phyloP scores from a whole-genome alignment of 2,888 invertebrate species.

The Tenthredo amoena region DNA sequence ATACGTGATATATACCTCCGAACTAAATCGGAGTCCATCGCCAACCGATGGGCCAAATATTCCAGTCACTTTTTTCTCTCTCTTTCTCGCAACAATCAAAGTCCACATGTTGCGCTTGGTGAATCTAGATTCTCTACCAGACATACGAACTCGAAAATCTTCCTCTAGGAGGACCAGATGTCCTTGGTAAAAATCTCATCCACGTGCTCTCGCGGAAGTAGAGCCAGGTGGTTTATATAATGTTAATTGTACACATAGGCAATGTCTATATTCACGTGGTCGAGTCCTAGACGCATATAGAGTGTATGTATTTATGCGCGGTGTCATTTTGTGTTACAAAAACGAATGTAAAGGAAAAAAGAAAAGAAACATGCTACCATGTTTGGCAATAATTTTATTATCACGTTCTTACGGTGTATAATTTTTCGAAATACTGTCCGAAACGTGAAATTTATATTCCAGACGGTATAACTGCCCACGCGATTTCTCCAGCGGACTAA shows the following conservation, averaged over 20 bases:
- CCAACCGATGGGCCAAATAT: neutral
- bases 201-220: neutral
- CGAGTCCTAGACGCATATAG: neutral
- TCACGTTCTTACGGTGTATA: neutral
- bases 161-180: neutral
- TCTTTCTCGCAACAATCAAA: neutral
- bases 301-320: neutral
- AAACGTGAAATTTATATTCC: constrained; percentile 4
- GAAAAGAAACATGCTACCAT: neutral
- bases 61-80: neutral
- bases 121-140: neutral
- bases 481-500: constrained; percentile 37
- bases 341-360: neutral
- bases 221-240: constrained; percentile 5
- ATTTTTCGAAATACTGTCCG: neutral
- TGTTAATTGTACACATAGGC: constrained; percentile 1
- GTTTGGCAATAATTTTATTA: constrained; percentile 14
- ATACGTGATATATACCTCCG: neutral
- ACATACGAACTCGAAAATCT: neutral
- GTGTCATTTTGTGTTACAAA: neutral
- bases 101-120: neutral
- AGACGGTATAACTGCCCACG: constrained; percentile 11
- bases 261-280: neutral
- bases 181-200: neutral
- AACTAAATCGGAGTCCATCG: neutral